Percentiles rank a stretch among this genome's conserved stretches.
These are phyloP conservation scores for Trigoniulus corallinus DNA, from an alignment of 1,140 invertebrate species.

Conservation along the genomic window DNA sequence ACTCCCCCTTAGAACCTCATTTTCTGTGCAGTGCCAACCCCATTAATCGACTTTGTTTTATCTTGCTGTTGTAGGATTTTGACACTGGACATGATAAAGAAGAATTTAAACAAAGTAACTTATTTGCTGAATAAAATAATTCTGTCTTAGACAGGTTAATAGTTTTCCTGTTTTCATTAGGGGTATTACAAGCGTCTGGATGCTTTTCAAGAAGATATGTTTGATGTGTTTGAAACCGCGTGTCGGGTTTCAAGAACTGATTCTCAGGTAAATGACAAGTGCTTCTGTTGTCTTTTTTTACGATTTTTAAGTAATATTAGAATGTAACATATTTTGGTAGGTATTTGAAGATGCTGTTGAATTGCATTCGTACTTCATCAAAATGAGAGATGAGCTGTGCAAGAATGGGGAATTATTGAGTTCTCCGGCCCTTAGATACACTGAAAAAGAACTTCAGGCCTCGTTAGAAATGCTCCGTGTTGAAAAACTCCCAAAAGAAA, in stretches of 20 bases:
- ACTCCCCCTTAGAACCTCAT: no score
- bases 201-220: slow-evolving; percentile 91
- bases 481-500: slow-evolving; percentile 25
- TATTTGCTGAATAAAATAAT: not conserved
- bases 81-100: slow-evolving; percentile 34
- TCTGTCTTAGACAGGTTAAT: not conserved
- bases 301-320: no score
- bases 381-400: slow-evolving; percentile 35
- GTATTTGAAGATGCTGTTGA: slow-evolving; percentile 90
- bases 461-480: slow-evolving; percentile 23
- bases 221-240: slow-evolving; percentile 79
- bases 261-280: slow-evolving; percentile 36
- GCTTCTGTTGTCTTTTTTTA: not conserved
- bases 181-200: slow-evolving; percentile 79
- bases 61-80: slow-evolving; percentile 25
- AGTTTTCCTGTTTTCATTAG: slow-evolving; percentile 25
- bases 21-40: no score
- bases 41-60: no score
- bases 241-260: slow-evolving; percentile 70
- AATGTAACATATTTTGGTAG: no score
- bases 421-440: slow-evolving; percentile 72
- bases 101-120: slow-evolving; percentile 30
- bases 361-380: slow-evolving; percentile 80
- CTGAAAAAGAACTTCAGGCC: slow-evolving; percentile 47
- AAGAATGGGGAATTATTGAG: slow-evolving; percentile 55